phyloP scores from a whole-genome alignment of 2,888 invertebrate genomes.

The Iphiclides podalirius region DNA sequence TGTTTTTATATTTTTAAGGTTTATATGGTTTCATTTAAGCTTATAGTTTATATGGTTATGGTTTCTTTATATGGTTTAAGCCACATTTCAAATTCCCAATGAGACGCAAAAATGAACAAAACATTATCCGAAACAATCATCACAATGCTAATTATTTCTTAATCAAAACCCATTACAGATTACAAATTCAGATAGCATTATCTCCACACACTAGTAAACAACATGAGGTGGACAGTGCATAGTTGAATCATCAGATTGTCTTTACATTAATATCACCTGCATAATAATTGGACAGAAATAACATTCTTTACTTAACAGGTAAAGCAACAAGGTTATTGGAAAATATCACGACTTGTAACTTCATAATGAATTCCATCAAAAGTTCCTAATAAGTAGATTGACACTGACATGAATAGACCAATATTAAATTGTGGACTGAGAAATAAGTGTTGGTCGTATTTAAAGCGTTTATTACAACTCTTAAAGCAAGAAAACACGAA shows the following conservation, averaged over 20 bases:
- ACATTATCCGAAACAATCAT: too few species aligned
- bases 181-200: conserved; percentile 15
- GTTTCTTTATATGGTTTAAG: too few species aligned
- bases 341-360: conserved; percentile 18
- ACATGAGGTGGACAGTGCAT: too few species aligned
- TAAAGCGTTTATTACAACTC: too few species aligned
- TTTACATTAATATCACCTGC: not conserved
- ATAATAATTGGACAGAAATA: not conserved
- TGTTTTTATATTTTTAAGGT: too few species aligned
- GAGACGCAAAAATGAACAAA: too few species aligned
- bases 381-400: not conserved
- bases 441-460: too few species aligned
- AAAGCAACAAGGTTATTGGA: conserved; percentile 18
- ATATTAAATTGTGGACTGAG: too few species aligned
- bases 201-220: conserved; percentile 13
- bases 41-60: too few species aligned
- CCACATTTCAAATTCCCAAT: too few species aligned
- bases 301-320: conserved; percentile 5
- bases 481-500: conserved; percentile 4
- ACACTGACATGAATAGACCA: not conserved
- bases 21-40: too few species aligned
- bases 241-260: too few species aligned
- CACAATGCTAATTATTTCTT: conserved; percentile 4
- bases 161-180: conserved; percentile 13
- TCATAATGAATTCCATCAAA: conserved; percentile 1